Base-by-base conservation (phyloP, 2,113 vertebrate species). In the Chaetodon auriga region DNA sequence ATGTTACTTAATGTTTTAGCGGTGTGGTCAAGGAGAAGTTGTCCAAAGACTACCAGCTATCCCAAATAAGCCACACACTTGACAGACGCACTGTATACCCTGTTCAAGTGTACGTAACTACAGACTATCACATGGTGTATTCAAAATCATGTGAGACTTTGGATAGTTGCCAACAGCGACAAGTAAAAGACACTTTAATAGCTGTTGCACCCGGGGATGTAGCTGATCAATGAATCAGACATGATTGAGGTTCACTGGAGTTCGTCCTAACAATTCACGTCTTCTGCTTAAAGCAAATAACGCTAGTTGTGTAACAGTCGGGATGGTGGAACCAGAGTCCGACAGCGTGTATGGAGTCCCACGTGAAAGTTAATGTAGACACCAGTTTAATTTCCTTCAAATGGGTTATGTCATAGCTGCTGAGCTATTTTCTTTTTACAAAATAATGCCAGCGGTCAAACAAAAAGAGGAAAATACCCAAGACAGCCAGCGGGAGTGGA, bases 281-380 rank as follows among this genome's bases (percentile, higher is more conserved):
- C 19, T 35, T 46, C 36, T 43, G 51, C 46, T 51, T 12, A 5
- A 25, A 68, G 38, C 45, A 74, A 83, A 69, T 6, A 30, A 30
- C 1, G 30, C 30, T 30, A 51, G 11, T 81, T 80, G 45, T 51
- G 65, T 7, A 83, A 89, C 36, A 69, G 30, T 18, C 4, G 2
- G 41, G 6, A 7, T 16, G 9, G 16, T 2, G 6, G 30, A 7
- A 69, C 36, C 62, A 30, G 58, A 35, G 5, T 4, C 16, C 11
- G 5, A 23, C 18, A 18, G 54, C 2, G 18, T 43, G 23, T 1
- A 0, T 15, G 1, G 6, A 23, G 43, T 2, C 18, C 0, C 38
- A 75, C 73, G n/a, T 25, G 72, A 6, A 30, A 30, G 30, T 30
- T 30, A 11, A 5, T 1, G n/a, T 7, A 48, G 38, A 21, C 13